Base-by-base conservation (phyloP, 2,113 vertebrate species). In the Sciurus niger region DNA sequence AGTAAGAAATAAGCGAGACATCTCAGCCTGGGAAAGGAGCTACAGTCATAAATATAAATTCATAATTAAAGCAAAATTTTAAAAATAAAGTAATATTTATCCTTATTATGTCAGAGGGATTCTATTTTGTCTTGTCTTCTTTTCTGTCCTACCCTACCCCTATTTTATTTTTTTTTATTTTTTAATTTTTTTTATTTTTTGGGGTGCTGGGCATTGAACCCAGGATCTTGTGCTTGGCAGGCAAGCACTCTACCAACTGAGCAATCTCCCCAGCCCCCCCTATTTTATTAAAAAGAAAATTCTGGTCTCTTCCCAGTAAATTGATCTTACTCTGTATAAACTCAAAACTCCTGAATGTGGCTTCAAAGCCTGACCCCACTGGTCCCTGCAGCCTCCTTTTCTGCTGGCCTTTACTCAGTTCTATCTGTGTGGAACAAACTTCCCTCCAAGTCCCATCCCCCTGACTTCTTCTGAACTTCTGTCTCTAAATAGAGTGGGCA, bases 1-100 rank as follows among this genome's bases (percentile, higher is more conserved):
- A 51, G 37, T n/a, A 73, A 84, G 51, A 87, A 87, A 76, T n/a
- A 96, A 3, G 34, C 92, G 34, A 84, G 14, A 58, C 25, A 67
- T 60, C 5, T 85, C 43, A 89, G 2, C 34, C 43, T 30, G 82
- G 51, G 40, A 72, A 84, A 58, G 2, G 55, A 58, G 22, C 72
- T 65, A 70, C 4, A 18, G 34, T 91, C 48, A 67, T 70, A 84
- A 68, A 82, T 51, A 40, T 76, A 77, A 89, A 74, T 85, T 74
- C 40, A 63, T 70, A 95, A 51, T 40, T 80, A 90, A 85, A 85
- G 6, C 67, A 85, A 84, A 92, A 48, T 8, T 60, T 93, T 28
- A 84, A 48, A 89, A 73, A 58, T 58, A 58, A 58, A 89, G 74
- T 28, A 55, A 17, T 83, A 70, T 91, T 87, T 92, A 77, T 46